Base-by-base conservation (phyloP, 2,888 invertebrate species). In the Synergus umbraculus region DNA sequence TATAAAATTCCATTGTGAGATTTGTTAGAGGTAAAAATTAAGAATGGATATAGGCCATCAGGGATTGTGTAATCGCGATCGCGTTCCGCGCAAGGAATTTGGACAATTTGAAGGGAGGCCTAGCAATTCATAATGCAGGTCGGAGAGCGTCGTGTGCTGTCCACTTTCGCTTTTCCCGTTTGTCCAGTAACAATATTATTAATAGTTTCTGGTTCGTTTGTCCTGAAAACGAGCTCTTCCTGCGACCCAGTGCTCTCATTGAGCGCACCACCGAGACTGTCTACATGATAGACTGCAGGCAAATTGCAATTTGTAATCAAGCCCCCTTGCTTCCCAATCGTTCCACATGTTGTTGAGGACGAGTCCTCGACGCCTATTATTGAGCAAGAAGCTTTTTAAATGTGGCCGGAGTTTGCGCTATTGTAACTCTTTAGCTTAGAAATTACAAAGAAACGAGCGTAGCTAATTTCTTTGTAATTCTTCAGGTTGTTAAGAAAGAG, bases 131-230 rank as follows among this genome's bases (percentile, higher is more conserved):
- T 76, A 76, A 81, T 78, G 18, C 78, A 44, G 79, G 83, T 82
- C 80, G 80, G 46, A 69, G 76, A 79, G 77, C 69, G 80, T 83
- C 84, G 82, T 82, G 46, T 13, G 81, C 79, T 80, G 86, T 84
- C 82, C 84, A 87, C 89, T 90, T 90, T 90, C 90, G 89, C 90
- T 90, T 90, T 89, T n/a, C 88, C 87, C 87, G 81, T 84, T 83
- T 82, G 87, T 86, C 82, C 84, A 86, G 86, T 85, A 81, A 85
- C 85, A 79, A 84, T 86, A 86, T 90, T 90, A 90, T 90, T 88
- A 89, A 89, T 90, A 87, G 88, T 90, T 90, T 90, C 88, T 89
- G 89, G 89, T 90, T 89, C 87, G 88, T 87, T 90, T 88, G 86
- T 85, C 83, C 86, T 84, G 87, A 87, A 88, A 91, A 88, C 87